These are phyloP conservation scores for Todus mexicanus DNA, from an alignment of 2,797 vertebrate species.

Conservation along the genomic window DNA sequence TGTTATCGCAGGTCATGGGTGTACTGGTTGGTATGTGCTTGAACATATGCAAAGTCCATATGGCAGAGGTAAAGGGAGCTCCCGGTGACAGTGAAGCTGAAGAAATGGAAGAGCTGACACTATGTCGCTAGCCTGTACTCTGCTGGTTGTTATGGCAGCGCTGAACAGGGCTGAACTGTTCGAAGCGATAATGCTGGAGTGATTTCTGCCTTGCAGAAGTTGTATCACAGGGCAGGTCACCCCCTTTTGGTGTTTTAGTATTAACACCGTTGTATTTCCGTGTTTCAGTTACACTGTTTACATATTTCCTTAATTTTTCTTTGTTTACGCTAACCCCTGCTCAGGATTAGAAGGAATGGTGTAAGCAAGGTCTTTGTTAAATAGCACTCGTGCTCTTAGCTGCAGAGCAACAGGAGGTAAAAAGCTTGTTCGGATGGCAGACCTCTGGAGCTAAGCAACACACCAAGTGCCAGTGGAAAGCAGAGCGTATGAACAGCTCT, in stretches of 20 bases:
- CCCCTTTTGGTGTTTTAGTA: background rate
- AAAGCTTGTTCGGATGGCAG: background rate
- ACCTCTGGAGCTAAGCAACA: background rate
- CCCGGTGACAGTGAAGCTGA: background rate
- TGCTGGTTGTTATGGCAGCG: background rate
- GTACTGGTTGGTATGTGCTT: background rate
- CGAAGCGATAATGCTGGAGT: background rate
- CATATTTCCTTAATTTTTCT: background rate
- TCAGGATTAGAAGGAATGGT: background rate
- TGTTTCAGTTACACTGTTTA: background rate
- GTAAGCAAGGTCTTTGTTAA: background rate
- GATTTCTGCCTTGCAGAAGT: background rate
- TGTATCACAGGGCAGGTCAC: accelerated
- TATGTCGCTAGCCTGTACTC: background rate
- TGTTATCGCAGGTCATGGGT: background rate
- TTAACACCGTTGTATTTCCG: background rate
- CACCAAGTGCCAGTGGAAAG: background rate
- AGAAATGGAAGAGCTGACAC: background rate
- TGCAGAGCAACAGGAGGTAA: background rate
- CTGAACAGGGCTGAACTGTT: background rate
- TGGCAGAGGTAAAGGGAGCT: background rate
- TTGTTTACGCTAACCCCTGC: background rate
- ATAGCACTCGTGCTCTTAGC: background rate
- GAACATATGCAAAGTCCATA: background rate
- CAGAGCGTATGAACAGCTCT: background rate